phyloP scores from a whole-genome alignment of 2,888 invertebrate genomes.

The Cerastis leucographa region DNA sequence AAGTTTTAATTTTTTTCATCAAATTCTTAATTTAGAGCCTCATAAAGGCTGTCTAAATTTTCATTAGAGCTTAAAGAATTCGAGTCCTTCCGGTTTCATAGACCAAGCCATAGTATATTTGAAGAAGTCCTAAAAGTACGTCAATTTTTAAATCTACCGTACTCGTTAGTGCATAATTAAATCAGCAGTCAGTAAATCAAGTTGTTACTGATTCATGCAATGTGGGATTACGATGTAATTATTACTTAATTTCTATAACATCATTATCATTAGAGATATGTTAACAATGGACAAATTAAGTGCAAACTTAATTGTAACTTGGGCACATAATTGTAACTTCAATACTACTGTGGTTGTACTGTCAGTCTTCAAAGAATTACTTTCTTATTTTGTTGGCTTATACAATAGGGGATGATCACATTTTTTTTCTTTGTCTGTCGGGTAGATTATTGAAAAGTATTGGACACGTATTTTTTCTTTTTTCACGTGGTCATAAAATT shows the following conservation, averaged over 20 bases:
- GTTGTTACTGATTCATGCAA: slow-evolving; percentile 11
- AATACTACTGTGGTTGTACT: too few species aligned
- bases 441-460: too few species aligned
- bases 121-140: slow-evolving; percentile 13
- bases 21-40: too few species aligned
- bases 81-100: not conserved
- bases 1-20: not conserved
- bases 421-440: too few species aligned
- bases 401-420: too few species aligned
- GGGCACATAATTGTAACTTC: too few species aligned
- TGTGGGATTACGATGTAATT: not conserved
- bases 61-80: not conserved
- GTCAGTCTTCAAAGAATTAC: too few species aligned
- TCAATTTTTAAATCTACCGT: not conserved
- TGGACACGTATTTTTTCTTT: too few species aligned
- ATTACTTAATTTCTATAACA: not conserved
- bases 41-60: not conserved
- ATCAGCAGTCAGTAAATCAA: slow-evolving; percentile 9
- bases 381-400: too few species aligned
- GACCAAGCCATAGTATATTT: slow-evolving; percentile 1
- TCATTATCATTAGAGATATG: not conserved
- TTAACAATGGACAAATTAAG: not conserved
- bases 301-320: not conserved
- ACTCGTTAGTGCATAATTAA: not conserved
- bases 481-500: too few species aligned